Percentiles rank a stretch among this genome's conserved stretches.
Conservation (phyloP, 1,140 invertebrate genomes). For the Hetaerina americana region DNA sequence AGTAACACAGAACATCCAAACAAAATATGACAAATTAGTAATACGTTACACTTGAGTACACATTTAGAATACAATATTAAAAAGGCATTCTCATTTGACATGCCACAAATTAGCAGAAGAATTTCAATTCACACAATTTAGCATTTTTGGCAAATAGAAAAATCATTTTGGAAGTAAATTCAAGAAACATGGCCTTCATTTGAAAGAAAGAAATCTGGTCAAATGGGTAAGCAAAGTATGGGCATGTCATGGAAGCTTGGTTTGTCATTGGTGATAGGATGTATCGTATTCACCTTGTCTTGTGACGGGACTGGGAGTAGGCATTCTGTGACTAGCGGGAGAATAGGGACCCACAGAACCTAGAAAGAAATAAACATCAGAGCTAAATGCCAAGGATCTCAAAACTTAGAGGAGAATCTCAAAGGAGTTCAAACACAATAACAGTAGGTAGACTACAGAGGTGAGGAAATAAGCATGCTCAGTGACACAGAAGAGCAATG, state of each 20-base stretch:
- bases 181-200: background rate
- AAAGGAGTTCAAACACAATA: background rate
- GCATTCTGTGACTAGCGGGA: slow-evolving; percentile 31
- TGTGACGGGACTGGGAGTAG: slow-evolving; percentile 21
- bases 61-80: background rate
- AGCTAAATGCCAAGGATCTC: background rate
- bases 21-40: background rate
- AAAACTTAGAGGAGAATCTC: slow-evolving; percentile 3
- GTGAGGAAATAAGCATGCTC: background rate
- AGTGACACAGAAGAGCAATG: background rate
- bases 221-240: slow-evolving; percentile 9
- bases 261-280: background rate
- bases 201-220: background rate
- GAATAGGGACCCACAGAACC: slow-evolving; percentile 37
- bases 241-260: slow-evolving; percentile 13
- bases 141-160: background rate
- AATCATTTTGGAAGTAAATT: background rate
- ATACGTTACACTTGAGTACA: background rate
- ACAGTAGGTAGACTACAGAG: background rate
- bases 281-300: slow-evolving; percentile 19
- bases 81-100: slow-evolving; percentile 3
- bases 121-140: background rate
- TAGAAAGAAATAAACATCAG: slow-evolving; percentile 22
- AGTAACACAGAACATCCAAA: background rate
- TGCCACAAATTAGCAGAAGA: slow-evolving; percentile 1